Evolutionary conservation across 1,140 invertebrate species (phyloP).

Genomic region (Meloidogyne exigua): DNA sequence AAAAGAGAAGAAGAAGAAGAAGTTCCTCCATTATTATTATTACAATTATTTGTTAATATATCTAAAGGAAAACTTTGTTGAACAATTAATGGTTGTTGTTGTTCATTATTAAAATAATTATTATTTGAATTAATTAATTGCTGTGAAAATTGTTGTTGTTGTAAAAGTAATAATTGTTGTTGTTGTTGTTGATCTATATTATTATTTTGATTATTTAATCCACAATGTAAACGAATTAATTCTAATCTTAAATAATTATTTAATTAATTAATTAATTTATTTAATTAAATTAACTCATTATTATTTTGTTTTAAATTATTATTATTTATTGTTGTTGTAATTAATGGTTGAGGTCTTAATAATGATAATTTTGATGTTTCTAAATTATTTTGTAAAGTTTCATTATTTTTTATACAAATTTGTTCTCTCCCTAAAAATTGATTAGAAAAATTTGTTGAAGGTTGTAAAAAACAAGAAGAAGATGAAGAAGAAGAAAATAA

Average conservation of each 20-base stretch:
- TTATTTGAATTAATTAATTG: not conserved
- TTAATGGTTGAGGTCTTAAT: too few species aligned
- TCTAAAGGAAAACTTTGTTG: not conserved
- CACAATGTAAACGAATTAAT: not conserved
- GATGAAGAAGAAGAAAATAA: not conserved
- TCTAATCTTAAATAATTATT: not conserved
- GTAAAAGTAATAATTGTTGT: constrained; percentile 2
- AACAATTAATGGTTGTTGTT: not conserved
- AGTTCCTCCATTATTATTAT: not conserved
- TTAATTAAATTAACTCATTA: not conserved
- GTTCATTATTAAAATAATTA: not conserved
- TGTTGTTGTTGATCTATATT: not conserved
- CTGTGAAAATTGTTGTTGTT: not conserved
- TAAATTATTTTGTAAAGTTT: not conserved
- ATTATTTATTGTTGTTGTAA: too few species aligned
- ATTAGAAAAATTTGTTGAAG: not conserved
- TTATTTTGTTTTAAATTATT: too few species aligned
- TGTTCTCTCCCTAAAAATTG: not conserved
- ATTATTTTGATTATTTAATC: not conserved
- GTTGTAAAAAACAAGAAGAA: not conserved
- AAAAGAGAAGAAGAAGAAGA: constrained; percentile 1
- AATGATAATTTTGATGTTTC: not conserved
- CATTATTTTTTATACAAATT: not conserved
- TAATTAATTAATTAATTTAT: not conserved
- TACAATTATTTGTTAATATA: not conserved